A percentile compares a stretch with the other conserved stretches of the same genome.
Conservation (phyloP, 2,797 vertebrate genomes). For the Alauda arvensis region DNA sequence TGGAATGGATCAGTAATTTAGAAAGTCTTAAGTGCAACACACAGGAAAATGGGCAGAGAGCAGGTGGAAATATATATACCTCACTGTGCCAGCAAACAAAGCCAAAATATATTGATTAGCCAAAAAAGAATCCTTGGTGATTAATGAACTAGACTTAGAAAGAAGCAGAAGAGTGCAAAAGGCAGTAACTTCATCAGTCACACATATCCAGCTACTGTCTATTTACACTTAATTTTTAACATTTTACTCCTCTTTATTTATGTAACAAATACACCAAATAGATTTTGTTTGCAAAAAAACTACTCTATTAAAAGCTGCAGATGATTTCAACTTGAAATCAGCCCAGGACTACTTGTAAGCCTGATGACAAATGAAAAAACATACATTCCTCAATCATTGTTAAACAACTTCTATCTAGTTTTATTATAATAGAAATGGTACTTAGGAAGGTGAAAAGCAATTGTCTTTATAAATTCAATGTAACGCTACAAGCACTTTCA, state of each 20-base stretch:
- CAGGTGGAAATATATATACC: neutral
- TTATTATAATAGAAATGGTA: neutral
- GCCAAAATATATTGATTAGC: neutral
- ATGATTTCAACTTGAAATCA: neutral
- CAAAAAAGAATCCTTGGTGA: neutral
- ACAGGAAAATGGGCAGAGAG: neutral
- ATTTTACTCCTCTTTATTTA: neutral
- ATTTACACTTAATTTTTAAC: neutral
- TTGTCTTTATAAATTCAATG: neutral
- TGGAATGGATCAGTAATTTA: neutral
- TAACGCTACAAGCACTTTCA: neutral
- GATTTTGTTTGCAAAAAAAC: neutral
- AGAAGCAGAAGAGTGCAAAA: neutral
- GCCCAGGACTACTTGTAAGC: neutral
- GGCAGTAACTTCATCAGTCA: fast-evolving
- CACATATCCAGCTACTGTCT: neutral
- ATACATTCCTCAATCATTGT: neutral
- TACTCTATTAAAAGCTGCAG: neutral
- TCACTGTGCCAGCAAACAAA: neutral
- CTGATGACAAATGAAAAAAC: neutral
- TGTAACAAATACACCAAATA: neutral
- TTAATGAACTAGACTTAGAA: neutral
- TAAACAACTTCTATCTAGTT: neutral
- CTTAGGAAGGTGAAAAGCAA: neutral
- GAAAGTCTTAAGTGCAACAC: neutral